Base-by-base conservation (phyloP, 2,113 vertebrate species). In the Bolborhynchus lineola region DNA sequence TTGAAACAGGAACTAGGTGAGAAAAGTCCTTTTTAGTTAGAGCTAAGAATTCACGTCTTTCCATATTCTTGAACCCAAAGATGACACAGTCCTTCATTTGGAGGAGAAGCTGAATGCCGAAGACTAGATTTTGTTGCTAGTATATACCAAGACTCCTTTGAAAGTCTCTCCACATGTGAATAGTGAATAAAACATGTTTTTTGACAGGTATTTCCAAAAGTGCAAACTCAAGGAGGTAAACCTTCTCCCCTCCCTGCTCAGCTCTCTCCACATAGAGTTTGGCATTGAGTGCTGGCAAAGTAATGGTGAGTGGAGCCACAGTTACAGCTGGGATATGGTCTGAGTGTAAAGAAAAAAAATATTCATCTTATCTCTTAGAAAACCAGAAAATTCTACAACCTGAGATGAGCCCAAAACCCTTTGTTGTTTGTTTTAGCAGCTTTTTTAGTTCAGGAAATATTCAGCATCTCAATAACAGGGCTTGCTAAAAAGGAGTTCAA, bases 51-150 rank as follows among this genome's bases (percentile, higher is more conserved):
- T 96, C 90, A 77, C 46, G 49, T 72, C 44, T n/a, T 82, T 91
- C 68, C 52, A 72, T 92, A 64, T 89, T 91, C 31, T 50, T 96
- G 91, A 93, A 94, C 81, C 62, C 70, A 79, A 57, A 82, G 72
- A 93, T 93, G 83, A 95, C 91, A 89, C 35, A 89, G 62, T 93
- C 18, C 33, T 81, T 92, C 70, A 79, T 82, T 81, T 88, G 72
- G 60, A 93, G 21, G 57, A 80, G 41, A 55, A 69, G 13, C 21
- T 85, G 95, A 95, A 96, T 87, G 69, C 35, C 60, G 86, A 96
- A 96, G 80, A 93, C 79, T 91, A 81, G 70, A 94, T 95, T 97
- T 95, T 89, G 85, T 81, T 90, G 42, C 67, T 53, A 47, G n/a
- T 31, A 20, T 91, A 79, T 79, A 59, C 60, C 55, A 92, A 87